These are phyloP conservation scores for Gymnogyps californianus DNA, from an alignment of 2,113 vertebrate genomes.

Conservation along the genomic window DNA sequence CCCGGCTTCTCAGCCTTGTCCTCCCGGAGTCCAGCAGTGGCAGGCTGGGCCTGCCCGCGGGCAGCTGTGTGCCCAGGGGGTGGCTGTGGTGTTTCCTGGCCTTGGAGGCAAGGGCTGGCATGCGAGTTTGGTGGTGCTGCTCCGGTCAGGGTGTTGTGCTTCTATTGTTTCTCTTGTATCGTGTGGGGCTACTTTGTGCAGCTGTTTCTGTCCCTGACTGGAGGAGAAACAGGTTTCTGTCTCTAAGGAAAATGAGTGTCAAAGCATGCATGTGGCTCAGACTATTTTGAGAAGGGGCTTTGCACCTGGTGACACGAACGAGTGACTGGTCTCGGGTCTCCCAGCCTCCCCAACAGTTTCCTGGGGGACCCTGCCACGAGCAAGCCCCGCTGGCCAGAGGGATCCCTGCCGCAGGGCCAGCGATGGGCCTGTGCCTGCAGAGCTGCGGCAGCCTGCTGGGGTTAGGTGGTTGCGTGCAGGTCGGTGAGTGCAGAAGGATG, in stretches of 20 bases:
- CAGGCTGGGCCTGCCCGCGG: neutral
- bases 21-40: neutral
- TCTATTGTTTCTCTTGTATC: neutral
- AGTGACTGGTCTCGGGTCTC: neutral
- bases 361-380: fast-evolving
- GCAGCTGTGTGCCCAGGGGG: neutral
- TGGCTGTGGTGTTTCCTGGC: neutral
- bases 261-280: neutral
- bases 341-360: neutral
- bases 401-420: neutral
- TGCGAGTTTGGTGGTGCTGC: neutral
- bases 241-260: neutral
- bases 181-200: neutral
- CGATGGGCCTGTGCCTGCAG: fast-evolving
- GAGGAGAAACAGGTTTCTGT: neutral
- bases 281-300: neutral
- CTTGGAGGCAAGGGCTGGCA: neutral
- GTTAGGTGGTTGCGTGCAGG: fast-evolving
- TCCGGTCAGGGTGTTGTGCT: neutral
- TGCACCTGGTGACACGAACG: neutral
- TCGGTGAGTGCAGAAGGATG: neutral
- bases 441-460: neutral
- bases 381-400: fast-evolving
- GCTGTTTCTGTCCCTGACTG: neutral
- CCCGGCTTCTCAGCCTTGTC: neutral